Conservation (phyloP, 2,888 invertebrate species). For the Mactromeris polynyma region DNA sequence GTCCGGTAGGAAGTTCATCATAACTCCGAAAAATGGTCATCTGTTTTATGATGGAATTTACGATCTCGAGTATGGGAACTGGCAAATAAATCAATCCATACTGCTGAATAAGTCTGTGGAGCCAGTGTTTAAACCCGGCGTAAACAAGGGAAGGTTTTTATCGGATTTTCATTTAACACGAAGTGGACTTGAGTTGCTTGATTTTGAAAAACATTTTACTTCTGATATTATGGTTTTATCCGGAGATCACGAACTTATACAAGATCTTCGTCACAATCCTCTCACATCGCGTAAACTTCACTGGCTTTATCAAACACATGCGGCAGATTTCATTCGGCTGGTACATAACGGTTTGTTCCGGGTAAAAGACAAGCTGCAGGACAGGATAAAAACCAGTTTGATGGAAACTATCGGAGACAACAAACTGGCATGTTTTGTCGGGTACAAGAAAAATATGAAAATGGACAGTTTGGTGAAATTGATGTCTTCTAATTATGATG, state of each 20-base stretch:
- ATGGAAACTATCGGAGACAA: background rate
- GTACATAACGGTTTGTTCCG: constrained; percentile 25
- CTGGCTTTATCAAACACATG: constrained; percentile 12
- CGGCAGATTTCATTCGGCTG: constrained; percentile 12
- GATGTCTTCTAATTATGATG: background rate
- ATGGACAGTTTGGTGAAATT: background rate
- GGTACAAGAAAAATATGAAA: background rate
- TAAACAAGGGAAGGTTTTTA: background rate
- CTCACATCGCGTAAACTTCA: background rate
- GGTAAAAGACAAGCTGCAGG: background rate
- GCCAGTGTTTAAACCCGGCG: background rate
- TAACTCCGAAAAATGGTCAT: background rate
- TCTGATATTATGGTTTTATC: background rate
- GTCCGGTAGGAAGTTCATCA: constrained; percentile 10
- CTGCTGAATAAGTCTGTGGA: background rate
- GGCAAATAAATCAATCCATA: background rate
- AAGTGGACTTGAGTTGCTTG: background rate
- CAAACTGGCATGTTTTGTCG: constrained; percentile 5
- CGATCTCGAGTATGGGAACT: background rate
- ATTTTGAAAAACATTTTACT: constrained; percentile 6
- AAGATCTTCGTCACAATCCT: constrained; percentile 5
- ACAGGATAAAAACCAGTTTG: background rate
- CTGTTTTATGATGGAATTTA: background rate
- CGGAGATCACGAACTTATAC: background rate
- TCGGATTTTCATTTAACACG: background rate